Evolutionary conservation across 2,888 invertebrate genomes (phyloP), one percentile per base, ranked within the genome.

Genomic region (Eubasilissa splendida): DNA sequence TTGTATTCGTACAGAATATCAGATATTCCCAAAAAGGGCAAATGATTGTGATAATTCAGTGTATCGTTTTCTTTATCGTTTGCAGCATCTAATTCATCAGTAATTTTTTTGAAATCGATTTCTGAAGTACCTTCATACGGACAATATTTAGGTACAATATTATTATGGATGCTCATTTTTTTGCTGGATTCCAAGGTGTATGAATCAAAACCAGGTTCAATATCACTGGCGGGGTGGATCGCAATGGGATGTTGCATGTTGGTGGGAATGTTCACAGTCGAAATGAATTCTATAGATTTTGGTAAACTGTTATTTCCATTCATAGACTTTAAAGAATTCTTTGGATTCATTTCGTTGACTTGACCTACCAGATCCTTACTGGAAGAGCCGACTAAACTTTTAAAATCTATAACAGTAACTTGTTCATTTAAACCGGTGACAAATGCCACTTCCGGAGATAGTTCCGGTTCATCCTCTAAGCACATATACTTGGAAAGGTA

Each of bases 391-490:
- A 83, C 82, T 4, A 82, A 60, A 52, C 63, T 81, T 59, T 84
- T 84, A 12, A 83, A 75, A 59, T 83, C 83, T n/a, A 83, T 80
- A 14, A 83, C 80, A 5, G 83, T 80, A 42, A 81, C 82, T 50
- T 82, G 81, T 58, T 82, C 82, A 79, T 90, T 90, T 5, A 90
- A 86, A 79, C 90, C 90, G 75, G 92, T 91, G 53, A 92, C 91
- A 82, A 92, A 91, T 81, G 91, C 90, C 59, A 91, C 88, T 84
- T 91, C 91, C 80, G 90, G 90, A 3, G 91, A 90, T 79, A 91
- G 89, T 81, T 90, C 91, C 0, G 92, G 91, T 81, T 92, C 92
- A 77, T 92, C 92, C 84, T 92, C 92, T 81, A 92, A 92, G 84
- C 91, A 92, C 86, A 92, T 91, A 84, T 91, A 91, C 59, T 84